These are phyloP conservation scores for Ariolimax columbianus DNA, from an alignment of 2,888 invertebrate genomes.

Conservation along the genomic window DNA sequence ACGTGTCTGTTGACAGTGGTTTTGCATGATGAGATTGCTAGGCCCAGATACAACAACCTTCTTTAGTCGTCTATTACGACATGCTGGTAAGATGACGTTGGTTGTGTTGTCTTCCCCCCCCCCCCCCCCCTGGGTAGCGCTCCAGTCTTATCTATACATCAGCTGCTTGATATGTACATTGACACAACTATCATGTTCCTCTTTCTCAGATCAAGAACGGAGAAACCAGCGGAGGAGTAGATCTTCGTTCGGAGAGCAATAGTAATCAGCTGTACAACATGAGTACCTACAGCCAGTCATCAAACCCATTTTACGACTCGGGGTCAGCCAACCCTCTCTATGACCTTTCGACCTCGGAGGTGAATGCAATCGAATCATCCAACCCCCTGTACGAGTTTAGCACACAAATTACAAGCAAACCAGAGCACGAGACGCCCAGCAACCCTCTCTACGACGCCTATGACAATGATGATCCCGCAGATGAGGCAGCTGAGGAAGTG, in stretches of 20 bases:
- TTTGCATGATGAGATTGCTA: no score
- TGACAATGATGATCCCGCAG: background rate
- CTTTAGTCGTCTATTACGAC: no score
- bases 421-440: background rate
- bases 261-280: constrained; percentile 4
- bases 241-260: constrained; percentile 21
- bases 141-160: no score
- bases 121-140: no score
- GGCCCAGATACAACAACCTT: no score
- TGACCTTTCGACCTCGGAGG: constrained; percentile 54
- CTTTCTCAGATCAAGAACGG: constrained; percentile 31
- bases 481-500: constrained; percentile 6
- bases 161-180: background rate
- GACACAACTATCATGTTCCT: background rate
- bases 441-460: constrained; percentile 34
- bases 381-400: constrained; percentile 58
- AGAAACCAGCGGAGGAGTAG: constrained; percentile 20
- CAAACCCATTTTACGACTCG: constrained; percentile 54
- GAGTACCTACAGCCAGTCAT: constrained; percentile 23
- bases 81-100: no score
- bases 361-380: constrained; percentile 31
- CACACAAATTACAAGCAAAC: constrained; percentile 35
- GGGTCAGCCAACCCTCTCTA: constrained; percentile 39
- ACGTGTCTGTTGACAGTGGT: no score
- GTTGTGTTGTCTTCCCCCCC: no score